phyloP scores from a whole-genome alignment of 30 jellyfish, hydroid and myxozoan species.

The Pelagia noctiluca region DNA sequence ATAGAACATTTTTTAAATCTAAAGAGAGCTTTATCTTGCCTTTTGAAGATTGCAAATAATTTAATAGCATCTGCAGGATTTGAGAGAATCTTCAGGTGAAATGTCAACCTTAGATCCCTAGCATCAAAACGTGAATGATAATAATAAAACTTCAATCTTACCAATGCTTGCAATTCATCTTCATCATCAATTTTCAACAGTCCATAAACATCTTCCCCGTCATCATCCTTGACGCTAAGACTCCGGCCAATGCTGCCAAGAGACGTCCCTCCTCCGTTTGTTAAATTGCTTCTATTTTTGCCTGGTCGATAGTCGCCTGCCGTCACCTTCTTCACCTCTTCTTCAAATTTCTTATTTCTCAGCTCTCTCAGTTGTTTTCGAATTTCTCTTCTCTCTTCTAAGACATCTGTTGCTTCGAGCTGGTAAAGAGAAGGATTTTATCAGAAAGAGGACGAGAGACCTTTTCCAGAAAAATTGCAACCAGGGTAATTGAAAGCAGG shows the following conservation, averaged over 20 bases:
- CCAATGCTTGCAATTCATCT: slow-evolving; percentile 95
- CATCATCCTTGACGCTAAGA: slow-evolving; percentile 52
- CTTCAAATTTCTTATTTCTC: slow-evolving; percentile 90
- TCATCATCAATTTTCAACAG: slow-evolving; percentile 72
- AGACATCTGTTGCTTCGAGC: slow-evolving; percentile 91
- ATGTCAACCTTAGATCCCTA: no score
- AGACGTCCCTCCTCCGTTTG: slow-evolving; percentile 83
- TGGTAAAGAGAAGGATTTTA: slow-evolving; percentile 8
- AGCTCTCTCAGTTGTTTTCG: slow-evolving; percentile 90
- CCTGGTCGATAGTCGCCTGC: slow-evolving; percentile 84
- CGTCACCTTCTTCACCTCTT: slow-evolving; percentile 87
- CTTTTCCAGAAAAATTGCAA: not conserved
- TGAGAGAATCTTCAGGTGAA: no score
- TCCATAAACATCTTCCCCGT: slow-evolving; percentile 90
- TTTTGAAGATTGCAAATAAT: no score
- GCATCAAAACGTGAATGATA: no score
- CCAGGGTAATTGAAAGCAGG: not conserved
- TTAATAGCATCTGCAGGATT: no score
- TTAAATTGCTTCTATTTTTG: slow-evolving; percentile 30
- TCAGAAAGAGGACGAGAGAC: not conserved
- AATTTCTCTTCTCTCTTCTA: slow-evolving; percentile 96
- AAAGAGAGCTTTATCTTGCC: no score
- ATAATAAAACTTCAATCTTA: no score
- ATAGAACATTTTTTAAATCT: no score
- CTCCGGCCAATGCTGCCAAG: slow-evolving; percentile 56